These are phyloP conservation scores for Centrocercus urophasianus DNA, from an alignment of 2,113 vertebrate species.

Conservation along the genomic window DNA sequence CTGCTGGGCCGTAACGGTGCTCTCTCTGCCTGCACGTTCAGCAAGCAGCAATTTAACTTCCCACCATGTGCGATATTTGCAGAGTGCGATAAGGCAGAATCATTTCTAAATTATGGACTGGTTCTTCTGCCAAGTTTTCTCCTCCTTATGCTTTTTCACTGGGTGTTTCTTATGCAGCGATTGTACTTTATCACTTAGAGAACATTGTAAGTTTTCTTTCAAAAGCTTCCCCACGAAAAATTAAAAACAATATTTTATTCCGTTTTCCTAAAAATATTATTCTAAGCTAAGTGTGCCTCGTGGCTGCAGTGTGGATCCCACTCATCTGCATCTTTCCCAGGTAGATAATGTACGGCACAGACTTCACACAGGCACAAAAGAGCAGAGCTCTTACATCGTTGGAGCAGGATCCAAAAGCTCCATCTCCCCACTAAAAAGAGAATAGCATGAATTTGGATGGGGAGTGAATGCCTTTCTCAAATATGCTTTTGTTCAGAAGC, in stretches of 20 bases:
- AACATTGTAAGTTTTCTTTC: constrained; percentile 22
- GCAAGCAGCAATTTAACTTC: not conserved
- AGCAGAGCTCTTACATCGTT: not conserved
- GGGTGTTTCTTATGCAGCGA: not conserved
- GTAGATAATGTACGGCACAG: not conserved
- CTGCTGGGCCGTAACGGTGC: not conserved
- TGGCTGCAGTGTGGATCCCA: constrained; percentile 34
- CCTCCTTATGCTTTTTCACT: not conserved
- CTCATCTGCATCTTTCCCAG: constrained; percentile 47
- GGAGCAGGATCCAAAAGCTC: not conserved
- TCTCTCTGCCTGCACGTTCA: not conserved
- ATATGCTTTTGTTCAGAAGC: not conserved
- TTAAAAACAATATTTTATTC: constrained; percentile 51
- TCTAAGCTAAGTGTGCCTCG: constrained; percentile 26
- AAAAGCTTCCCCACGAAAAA: constrained; percentile 18
- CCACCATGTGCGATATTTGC: not conserved
- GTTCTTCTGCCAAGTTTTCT: constrained; percentile 38
- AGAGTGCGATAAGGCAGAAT: not conserved
- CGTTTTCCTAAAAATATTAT: constrained; percentile 55
- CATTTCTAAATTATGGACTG: constrained; percentile 19
- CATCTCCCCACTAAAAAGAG: not conserved
- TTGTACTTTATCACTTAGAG: constrained; percentile 21
- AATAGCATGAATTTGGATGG: not conserved
- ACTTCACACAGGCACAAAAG: not conserved
- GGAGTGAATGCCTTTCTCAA: not conserved